These are phyloP conservation scores for Vulpes lagopus DNA, from an alignment of 2,113 vertebrate genomes.

Conservation along the genomic window DNA sequence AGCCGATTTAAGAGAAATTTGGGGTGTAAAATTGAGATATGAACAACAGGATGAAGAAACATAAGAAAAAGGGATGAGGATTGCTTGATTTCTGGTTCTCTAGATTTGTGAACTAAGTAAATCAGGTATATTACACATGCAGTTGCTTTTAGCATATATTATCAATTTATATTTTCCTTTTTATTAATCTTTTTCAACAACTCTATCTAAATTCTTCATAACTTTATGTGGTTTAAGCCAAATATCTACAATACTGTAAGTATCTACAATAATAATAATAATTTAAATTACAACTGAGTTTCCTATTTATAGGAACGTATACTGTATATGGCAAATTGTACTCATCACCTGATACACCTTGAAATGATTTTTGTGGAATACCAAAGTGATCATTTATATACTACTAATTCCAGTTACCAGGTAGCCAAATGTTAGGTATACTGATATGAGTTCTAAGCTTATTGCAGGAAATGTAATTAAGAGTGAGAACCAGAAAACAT, in stretches of 20 bases:
- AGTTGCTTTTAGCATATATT: background rate
- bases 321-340: background rate
- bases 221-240: background rate
- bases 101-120: background rate
- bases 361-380: background rate
- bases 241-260: background rate
- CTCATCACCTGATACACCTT: background rate
- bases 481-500: background rate
- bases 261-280: background rate
- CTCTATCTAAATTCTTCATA: background rate
- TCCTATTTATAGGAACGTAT: background rate
- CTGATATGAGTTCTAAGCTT: background rate
- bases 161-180: background rate
- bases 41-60: background rate
- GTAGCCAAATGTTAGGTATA: background rate
- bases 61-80: background rate
- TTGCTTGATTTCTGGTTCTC: background rate
- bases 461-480: background rate
- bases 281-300: background rate
- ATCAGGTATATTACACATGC: background rate
- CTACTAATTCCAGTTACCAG: background rate
- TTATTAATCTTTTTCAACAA: background rate
- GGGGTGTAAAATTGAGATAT: background rate
- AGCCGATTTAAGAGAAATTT: background rate
- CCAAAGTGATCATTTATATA: background rate